Base-by-base conservation (phyloP, 1,140 invertebrate genomes). In the Drosophila bocki region DNA sequence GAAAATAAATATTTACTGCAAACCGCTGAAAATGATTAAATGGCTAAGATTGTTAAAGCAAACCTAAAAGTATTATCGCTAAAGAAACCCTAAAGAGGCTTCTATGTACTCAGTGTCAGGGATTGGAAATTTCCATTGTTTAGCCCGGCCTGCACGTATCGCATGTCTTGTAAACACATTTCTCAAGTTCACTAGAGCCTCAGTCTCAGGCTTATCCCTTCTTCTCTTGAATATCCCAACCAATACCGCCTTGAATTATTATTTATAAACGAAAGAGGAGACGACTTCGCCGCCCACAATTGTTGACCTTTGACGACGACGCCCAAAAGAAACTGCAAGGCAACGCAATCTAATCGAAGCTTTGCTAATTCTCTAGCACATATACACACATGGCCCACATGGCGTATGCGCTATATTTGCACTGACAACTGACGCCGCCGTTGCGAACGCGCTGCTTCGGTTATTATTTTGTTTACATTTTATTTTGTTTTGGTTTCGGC, bases 401-500 rank as follows among this genome's bases (percentile, higher is more conserved):
- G 58, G 64, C 75, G 75, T 78, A 78, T 78, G 56, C 64, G 75
- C 47, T 42, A 78, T 78, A 62, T 41, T 62, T 78, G 51, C 50
- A 53, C 48, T 54, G 9, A 45, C 61, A 53, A 44, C 44, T 11
- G 67, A 72, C 53, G 67, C 37, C 37, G 64, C 47, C 50, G 50
- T 13, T 64, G 29, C 29, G 1, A 53, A 19, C 19, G 11, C 19
- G 13, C 41, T 22, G 61, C 47, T 39, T 42, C 22, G 68, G 44
- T 76, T 86, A 67, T 86, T 87, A 65, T 77, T 59, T 59, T 87
- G 76, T 88, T 83, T 75, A 83, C 75, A 71, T 67, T 81, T 60
- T 50, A 61, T 80, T 80, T 72, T 70, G 67, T 67, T 70, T 70
- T 54, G 62, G 61, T 67, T 67, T 62, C 26, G 35, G 35, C 58